Evolutionary conservation across 2,888 invertebrate species (phyloP).

Genomic region (Spodoptera littoralis): DNA sequence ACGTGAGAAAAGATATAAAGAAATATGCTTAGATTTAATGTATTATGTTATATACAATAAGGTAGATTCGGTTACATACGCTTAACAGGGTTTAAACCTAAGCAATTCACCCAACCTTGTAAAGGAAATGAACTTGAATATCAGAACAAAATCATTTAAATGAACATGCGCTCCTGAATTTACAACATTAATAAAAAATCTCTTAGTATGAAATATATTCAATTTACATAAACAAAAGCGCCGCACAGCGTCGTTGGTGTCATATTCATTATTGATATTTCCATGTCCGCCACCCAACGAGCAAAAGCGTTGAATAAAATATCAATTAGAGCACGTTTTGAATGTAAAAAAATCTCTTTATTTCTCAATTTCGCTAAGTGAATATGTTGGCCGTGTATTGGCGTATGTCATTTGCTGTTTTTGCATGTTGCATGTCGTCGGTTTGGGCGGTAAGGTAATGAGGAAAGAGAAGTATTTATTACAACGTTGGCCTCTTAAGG

Average conservation of each 20-base stretch:
- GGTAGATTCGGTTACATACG: too few species aligned
- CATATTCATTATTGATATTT: slow-evolving; percentile 79
- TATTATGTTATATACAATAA: too few species aligned
- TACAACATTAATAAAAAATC: slow-evolving; percentile 48
- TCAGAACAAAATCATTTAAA: slow-evolving; percentile 32
- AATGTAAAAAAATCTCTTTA: slow-evolving; percentile 78
- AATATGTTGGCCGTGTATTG: slow-evolving; percentile 77
- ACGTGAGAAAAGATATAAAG: neutral
- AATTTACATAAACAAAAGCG: slow-evolving; percentile 73
- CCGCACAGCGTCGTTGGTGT: slow-evolving; percentile 72
- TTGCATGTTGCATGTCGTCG: slow-evolving; percentile 75
- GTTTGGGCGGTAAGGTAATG: slow-evolving; percentile 87
- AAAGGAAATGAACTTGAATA: slow-evolving; percentile 35
- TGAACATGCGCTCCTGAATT: slow-evolving; percentile 37
- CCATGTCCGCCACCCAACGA: slow-evolving; percentile 84
- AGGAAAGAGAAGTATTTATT: slow-evolving; percentile 83
- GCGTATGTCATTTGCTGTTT: slow-evolving; percentile 86
- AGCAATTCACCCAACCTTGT: slow-evolving; percentile 18
- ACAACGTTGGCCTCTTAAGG: slow-evolving; percentile 70
- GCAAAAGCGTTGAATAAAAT: slow-evolving; percentile 84
- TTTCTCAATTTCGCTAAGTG: slow-evolving; percentile 86
- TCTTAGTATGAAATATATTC: slow-evolving; percentile 60
- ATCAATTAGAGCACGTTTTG: slow-evolving; percentile 86
- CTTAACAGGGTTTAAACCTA: too few species aligned
- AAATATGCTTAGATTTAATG: neutral